Base-by-base conservation (phyloP, 2,888 invertebrate species). In the Stictocephala bisonia region DNA sequence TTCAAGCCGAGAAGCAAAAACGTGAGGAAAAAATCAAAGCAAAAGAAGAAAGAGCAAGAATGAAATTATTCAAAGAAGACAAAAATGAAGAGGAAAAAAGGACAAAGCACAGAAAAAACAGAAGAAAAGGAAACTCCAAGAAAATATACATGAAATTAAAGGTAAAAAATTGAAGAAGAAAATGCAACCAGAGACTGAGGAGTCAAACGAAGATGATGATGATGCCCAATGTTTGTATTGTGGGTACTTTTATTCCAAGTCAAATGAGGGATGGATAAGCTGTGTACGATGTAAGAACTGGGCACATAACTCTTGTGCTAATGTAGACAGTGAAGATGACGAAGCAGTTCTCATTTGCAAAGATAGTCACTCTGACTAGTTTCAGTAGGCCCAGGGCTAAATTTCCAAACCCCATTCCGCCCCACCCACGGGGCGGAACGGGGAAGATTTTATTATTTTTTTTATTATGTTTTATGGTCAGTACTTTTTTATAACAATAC, bases 261-360 rank as follows among this genome's bases (percentile, higher is more conserved):
- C 68, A 27, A 26, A 11, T 68, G 50, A 68, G 15, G 68, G 68
- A 4, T 68, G 68, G 51, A 29, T 68, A 11, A 20, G 29, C 9
- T 68, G 66, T 66, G 7, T 20, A 11, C 27, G n/a, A 27, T 50
- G 51, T 24, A 18, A 18, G 20, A 50, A 48, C 18, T 68, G 51
- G 68, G 31, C 50, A 1, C 68, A 68, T 20, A 68, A 68, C 22
- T 67, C 44, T 3, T 67, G 68, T 50, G 51, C 50, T 29, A 31
- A 50, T 20, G 31, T 68, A 6, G 31, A 68, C 26, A 68, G 51
- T 20, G 51, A 68, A 20, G 51, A 68, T 2, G 50, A 68, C 29
- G 51, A 68, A 29, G 51, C 1, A 2, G 9, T 50, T 2, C 11
- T 18, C 1, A 31, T 29, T 27, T 68, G 27, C 29, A 20, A 27